Conservation (phyloP, 2,888 invertebrate species). For the Lycocerus yunnanus region DNA sequence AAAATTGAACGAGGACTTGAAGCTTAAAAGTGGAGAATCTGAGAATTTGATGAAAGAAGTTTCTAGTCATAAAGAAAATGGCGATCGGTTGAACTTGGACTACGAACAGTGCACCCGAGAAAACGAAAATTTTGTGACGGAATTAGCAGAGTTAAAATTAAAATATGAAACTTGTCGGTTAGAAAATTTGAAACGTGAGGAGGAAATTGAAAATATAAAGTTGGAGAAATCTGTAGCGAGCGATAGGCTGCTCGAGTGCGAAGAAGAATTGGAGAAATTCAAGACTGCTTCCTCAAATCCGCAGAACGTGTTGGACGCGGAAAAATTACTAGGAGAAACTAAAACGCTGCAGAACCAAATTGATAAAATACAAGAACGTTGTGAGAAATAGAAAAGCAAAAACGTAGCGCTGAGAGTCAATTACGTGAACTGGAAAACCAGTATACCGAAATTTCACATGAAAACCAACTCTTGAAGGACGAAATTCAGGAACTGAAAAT, state of each 20-base stretch:
- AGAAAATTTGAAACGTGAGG: not conserved
- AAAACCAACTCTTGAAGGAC: constrained; percentile 50
- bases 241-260: not conserved
- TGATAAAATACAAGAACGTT: constrained; percentile 38
- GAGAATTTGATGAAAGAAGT: not conserved
- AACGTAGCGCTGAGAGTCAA: constrained; percentile 42
- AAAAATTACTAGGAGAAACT: constrained; percentile 41
- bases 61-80: not conserved
- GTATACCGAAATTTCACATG: constrained; percentile 48
- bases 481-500: constrained; percentile 53
- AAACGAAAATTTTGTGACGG: not conserved
- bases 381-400: constrained; percentile 36
- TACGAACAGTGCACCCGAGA: not conserved
- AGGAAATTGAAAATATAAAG: not conserved
- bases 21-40: not conserved
- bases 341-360: constrained; percentile 41
- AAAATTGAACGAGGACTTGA: not conserved
- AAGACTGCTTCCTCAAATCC: not conserved
- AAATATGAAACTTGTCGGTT: not conserved
- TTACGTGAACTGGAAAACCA: constrained; percentile 47
- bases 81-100: not conserved
- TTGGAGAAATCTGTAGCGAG: not conserved
- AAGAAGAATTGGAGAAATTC: not conserved
- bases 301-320: constrained; percentile 3
- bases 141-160: not conserved